phyloP scores from a whole-genome alignment of 1,140 invertebrate species.

The Orius laevigatus region DNA sequence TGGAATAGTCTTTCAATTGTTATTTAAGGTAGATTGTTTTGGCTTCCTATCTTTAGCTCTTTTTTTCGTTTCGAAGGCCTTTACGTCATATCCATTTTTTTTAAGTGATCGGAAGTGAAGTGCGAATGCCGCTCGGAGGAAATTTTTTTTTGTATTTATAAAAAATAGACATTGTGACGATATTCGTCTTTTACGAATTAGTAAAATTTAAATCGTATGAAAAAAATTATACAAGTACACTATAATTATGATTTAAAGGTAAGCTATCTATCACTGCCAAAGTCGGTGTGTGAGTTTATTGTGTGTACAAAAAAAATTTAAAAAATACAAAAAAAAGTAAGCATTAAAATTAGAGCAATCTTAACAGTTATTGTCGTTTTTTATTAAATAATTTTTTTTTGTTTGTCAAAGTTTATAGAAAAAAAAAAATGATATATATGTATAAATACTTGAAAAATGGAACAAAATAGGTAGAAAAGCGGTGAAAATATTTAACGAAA shows the following conservation, averaged over 20 bases:
- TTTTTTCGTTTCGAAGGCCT: background rate
- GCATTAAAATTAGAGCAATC: constrained; percentile 4
- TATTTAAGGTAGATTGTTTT: no score
- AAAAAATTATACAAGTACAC: background rate
- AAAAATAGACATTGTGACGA: background rate
- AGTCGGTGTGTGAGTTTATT: constrained; percentile 1
- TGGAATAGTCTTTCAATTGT: background rate
- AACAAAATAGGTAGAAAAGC: constrained; percentile 1
- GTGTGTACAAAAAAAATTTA: constrained; percentile 4
- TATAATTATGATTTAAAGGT: background rate
- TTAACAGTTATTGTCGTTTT: constrained; percentile 2
- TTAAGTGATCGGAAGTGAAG: background rate
- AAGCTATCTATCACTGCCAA: constrained; percentile 6
- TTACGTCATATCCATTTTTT: background rate
- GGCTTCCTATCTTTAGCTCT: no score
- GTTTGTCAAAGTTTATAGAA: background rate
- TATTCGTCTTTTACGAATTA: constrained; percentile 2
- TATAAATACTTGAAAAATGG: constrained; percentile 1
- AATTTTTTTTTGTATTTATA: background rate
- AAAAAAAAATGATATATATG: constrained; percentile 1
- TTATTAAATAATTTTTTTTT: constrained; percentile 2
- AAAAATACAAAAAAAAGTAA: constrained; percentile 1
- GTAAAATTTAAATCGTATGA: constrained; percentile 2
- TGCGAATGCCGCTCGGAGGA: background rate
- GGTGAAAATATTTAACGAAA: background rate